Conservation (phyloP, 2,888 invertebrate genomes). For the Mythimna albipuncta region DNA sequence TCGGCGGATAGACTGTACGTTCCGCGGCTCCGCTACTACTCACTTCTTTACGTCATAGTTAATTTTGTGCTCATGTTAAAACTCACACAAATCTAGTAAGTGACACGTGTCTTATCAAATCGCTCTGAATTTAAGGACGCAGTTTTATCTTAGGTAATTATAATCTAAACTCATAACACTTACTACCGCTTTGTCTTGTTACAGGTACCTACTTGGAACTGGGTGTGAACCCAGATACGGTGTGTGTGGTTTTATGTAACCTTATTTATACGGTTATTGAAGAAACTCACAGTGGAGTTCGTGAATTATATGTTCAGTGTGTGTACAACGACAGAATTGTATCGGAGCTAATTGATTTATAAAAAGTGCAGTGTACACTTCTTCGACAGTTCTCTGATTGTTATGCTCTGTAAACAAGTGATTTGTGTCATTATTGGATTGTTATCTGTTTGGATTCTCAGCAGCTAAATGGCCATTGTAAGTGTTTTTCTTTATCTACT, state of each 20-base stretch:
- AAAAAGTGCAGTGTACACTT: constrained; percentile 81
- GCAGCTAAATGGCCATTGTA: constrained; percentile 83
- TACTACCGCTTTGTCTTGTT: constrained; percentile 89
- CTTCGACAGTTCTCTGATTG: constrained; percentile 73
- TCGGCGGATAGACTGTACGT: constrained; percentile 73
- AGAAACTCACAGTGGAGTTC: constrained; percentile 78
- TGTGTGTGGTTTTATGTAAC: constrained; percentile 89
- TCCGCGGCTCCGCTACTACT: constrained; percentile 55
- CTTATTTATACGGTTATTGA: constrained; percentile 81
- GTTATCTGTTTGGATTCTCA: constrained; percentile 80
- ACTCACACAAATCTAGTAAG: constrained; percentile 78
- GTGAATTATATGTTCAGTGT: constrained; percentile 72
- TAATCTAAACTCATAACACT: constrained; percentile 75
- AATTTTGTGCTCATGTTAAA: constrained; percentile 83
- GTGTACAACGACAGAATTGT: constrained; percentile 73
- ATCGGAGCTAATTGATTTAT: constrained; percentile 74
- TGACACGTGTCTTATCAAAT: constrained; percentile 74
- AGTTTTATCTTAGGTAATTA: constrained; percentile 62
- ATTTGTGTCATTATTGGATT: constrained; percentile 86
- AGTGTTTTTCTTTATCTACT: constrained; percentile 71
- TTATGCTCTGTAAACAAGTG: constrained; percentile 82
- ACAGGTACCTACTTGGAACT: constrained; percentile 89
- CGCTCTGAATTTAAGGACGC: constrained; percentile 56
- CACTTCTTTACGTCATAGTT: constrained; percentile 87
- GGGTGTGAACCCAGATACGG: constrained; percentile 89